Percentiles rank a stretch among this genome's conserved stretches.
Conservation (phyloP, 1,140 invertebrate species). For the Doryteuthis pealeii region DNA sequence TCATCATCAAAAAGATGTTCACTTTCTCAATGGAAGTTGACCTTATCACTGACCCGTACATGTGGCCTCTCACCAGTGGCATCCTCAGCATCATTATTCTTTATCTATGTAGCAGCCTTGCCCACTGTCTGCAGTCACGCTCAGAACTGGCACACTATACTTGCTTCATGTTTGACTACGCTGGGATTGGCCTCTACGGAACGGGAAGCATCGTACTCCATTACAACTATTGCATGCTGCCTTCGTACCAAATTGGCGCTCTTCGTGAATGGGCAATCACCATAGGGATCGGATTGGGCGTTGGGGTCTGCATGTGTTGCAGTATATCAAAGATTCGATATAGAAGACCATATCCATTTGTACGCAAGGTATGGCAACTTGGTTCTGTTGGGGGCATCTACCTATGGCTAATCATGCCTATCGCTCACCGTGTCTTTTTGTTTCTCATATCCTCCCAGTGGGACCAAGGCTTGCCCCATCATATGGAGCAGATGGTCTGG, state of each 20-base stretch:
- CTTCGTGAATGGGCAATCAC: constrained; percentile 38
- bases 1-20: constrained; percentile 32
- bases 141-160: constrained; percentile 55
- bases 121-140: constrained; percentile 53
- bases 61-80: constrained; percentile 52
- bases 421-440: constrained; percentile 40
- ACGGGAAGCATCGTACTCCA: constrained; percentile 56
- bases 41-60: constrained; percentile 50
- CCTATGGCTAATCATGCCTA: constrained; percentile 51
- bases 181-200: constrained; percentile 56
- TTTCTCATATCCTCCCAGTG: constrained; percentile 23
- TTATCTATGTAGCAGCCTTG: constrained; percentile 50
- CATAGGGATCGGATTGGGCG: constrained; percentile 42
- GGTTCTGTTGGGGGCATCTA: constrained; percentile 50
- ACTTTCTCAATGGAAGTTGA: constrained; percentile 43
- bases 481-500: constrained; percentile 53
- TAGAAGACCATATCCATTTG: constrained; percentile 52
- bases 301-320: constrained; percentile 46
- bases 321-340: constrained; percentile 50
- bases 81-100: constrained; percentile 48
- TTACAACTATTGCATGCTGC: constrained; percentile 50
- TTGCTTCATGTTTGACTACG: constrained; percentile 58
- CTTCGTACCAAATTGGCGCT: constrained; percentile 29
- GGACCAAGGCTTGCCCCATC: constrained; percentile 45
- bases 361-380: constrained; percentile 54